Conservation (phyloP, 2,888 invertebrate species). For the Eristalis arbustorum region DNA sequence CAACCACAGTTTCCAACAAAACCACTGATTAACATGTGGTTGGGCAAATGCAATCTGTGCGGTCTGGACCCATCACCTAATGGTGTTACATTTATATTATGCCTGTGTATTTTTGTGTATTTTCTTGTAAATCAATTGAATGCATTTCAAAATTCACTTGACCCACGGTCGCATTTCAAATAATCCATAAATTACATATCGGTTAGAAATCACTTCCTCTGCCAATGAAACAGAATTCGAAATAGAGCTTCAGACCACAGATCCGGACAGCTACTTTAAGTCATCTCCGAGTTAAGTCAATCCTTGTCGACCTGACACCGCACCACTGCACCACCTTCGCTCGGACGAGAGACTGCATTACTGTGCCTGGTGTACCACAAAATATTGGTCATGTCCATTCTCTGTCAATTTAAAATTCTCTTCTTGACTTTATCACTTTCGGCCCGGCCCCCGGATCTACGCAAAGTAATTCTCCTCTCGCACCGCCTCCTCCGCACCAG, state of each 20-base stretch:
- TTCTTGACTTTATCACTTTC: not conserved
- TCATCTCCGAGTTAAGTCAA: not conserved
- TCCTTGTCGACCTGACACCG: not conserved
- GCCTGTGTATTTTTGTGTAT: too few relatives aligned
- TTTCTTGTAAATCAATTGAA: not conserved
- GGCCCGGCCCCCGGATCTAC: not conserved
- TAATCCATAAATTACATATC: not conserved
- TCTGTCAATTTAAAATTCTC: conserved; percentile 7
- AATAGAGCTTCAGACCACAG: not conserved
- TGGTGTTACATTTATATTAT: too few relatives aligned
- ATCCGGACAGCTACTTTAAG: not conserved
- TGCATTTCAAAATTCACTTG: not conserved
- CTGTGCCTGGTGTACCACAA: not conserved
- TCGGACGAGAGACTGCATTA: not conserved
- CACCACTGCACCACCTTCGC: not conserved
- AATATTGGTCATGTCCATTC: not conserved
- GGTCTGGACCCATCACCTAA: too few relatives aligned
- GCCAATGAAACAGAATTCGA: not conserved
- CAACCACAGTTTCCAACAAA: too few relatives aligned
- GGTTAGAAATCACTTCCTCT: not conserved
- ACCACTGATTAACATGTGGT: too few relatives aligned
- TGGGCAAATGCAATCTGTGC: too few relatives aligned
- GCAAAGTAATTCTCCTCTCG: not conserved
- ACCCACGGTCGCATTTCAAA: not conserved
- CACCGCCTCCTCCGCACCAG: not conserved